Base-by-base conservation (phyloP, 2,888 invertebrate genomes). In the Drosophila differens region DNA sequence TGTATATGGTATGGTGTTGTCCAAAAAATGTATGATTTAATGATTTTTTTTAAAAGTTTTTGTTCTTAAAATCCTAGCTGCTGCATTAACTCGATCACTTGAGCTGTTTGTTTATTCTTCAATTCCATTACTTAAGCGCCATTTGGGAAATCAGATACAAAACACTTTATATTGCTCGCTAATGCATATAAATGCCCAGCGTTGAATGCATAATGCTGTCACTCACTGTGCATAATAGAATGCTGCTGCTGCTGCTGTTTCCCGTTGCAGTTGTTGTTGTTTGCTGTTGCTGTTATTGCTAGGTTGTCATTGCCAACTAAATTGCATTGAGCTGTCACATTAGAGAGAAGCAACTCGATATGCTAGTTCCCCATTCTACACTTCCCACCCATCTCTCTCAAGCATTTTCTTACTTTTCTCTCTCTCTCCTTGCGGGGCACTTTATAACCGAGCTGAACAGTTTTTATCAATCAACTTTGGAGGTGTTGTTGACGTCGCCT, bases 281-380 rank as follows among this genome's bases (percentile, higher is more conserved):
- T 69, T 71, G 64, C 66, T 59, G 35, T 64, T 75, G 69, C 52
- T 75, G 63, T 62, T 82, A 62, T 65, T 77, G 58, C 64, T 79
- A 58, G 77, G 81, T 70, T 81, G 86, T 82, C 91, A 83, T 82
- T 89, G 87, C 85, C 85, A 87, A 87, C 88, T 77, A 89, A 91
- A 91, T 89, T 88, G 88, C 90, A 88, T 88, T 88, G 88, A 89
- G 90, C 91, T 88, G 88, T 91, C 88, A 91, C 91, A 91, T 91
- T 90, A 89, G 88, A 86, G 89, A 72, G 89, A 72, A 89, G 87
- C 90, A 87, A 87, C 85, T 91, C 81, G 88, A 87, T 87, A 87
- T 79, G 79, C 79, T 39, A 74, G 64, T 61, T 62, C 12, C 32
- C 30, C 47, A 16, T 6, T 47, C 4, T 47, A 47, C 16, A 47